These are phyloP conservation scores for Phyto melanocephala DNA, from an alignment of 2,888 invertebrate species.

Conservation along the genomic window DNA sequence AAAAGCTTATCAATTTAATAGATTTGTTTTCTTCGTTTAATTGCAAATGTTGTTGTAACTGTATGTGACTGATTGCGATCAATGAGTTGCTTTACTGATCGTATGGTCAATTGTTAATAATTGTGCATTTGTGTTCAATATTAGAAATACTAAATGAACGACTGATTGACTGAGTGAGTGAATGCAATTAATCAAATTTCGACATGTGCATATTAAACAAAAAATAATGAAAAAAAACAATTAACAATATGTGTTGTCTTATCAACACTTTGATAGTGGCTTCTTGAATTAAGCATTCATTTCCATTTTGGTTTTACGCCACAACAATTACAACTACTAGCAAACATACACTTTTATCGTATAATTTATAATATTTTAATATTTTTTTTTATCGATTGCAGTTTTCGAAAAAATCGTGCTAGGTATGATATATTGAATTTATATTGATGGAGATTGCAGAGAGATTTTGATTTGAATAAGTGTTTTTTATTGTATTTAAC, in stretches of 20 bases:
- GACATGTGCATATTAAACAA: constrained; percentile 58
- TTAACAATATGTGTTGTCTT: constrained; percentile 47
- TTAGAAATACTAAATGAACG: too few species aligned
- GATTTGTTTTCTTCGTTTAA: constrained; percentile 43
- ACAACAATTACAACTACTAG: not conserved
- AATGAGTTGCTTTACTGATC: constrained; percentile 27
- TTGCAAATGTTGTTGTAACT: constrained; percentile 46
- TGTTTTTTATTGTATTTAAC: constrained; percentile 15
- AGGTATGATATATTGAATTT: not conserved
- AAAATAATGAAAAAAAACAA: constrained; percentile 30
- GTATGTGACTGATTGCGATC: constrained; percentile 62
- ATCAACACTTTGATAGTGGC: constrained; percentile 56
- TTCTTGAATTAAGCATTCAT: constrained; percentile 46
- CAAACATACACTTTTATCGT: not conserved
- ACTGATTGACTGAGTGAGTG: constrained; percentile 50
- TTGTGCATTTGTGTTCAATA: not conserved
- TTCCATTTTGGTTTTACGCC: constrained; percentile 11
- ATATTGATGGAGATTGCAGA: not conserved
- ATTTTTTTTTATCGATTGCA: constrained; percentile 4
- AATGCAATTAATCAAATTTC: constrained; percentile 61
- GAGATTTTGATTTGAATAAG: not conserved
- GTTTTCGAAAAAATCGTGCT: constrained; percentile 2
- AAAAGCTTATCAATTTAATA: constrained; percentile 51
- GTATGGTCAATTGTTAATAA: constrained; percentile 13
- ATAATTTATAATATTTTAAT: constrained; percentile 2